Evolutionary conservation across 2,888 invertebrate genomes (phyloP), one percentile per base, ranked within the genome.

Genomic region (Cheilosia vulpina): DNA sequence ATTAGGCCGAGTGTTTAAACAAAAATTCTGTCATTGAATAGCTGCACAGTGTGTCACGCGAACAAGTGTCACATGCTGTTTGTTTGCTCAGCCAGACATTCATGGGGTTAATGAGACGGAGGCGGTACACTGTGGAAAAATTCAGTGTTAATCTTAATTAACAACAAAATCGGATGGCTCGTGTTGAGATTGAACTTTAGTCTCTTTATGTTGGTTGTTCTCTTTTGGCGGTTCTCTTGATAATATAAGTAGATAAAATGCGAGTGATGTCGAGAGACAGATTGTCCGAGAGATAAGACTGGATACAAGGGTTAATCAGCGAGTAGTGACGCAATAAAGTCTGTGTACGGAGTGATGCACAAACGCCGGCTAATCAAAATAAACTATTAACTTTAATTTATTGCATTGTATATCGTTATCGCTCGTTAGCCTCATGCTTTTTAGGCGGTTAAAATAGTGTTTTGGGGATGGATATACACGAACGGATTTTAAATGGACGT

Each of bases 61-160:
- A 75, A 11, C 38, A 47, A 34, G 50, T 53, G 53, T 72, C 72
- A 53, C 72, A 73, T 47, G 41, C n/a, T 45, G 11, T 45, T 43
- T 34, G 34, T 13, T 57, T 57, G 5, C 27, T 57, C 27, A 50
- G 34, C 5, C n/a, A 63, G 31, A 45, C 17, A 31, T n/a, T 24
- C n/a, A 6, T 27, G 5, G 24, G 24, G 24, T 6, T 27, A 6
- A 27, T 6, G 27, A 24, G 11, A 4, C 6, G 47, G 17, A 13
- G 15, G 41, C 13, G 50, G 27, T 53, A 27, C 15, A n/a, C 34
- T 55, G 34, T 63, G 45, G 17, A 63, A 45, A 45, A 31, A 55
- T 53, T 53, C 60, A 41, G 45, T 24, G 43, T 43, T 72, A 50
- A 52, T 60, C 31, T 53, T 19, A 53, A 50, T 43, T 19, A 45